phyloP scores from a whole-genome alignment of 2,888 invertebrate species.

The Nemotelus pantherinus region DNA sequence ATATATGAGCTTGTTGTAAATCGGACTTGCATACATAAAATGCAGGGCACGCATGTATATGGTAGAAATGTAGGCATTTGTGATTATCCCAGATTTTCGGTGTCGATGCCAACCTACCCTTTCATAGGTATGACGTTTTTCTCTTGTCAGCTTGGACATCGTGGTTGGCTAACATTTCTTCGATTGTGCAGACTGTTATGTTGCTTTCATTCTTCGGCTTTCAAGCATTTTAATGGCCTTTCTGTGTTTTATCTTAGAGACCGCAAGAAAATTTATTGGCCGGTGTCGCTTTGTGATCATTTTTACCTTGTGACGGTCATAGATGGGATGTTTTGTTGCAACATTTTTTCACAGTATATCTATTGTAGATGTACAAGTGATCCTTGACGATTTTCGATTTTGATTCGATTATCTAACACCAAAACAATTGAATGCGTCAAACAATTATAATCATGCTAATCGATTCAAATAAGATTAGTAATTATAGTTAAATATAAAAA shows the following conservation, averaged over 20 bases:
- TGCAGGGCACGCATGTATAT: conserved; percentile 37
- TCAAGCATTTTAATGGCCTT: conserved; percentile 51
- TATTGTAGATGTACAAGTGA: background rate
- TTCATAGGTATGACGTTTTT: conserved; percentile 27
- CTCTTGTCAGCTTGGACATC: conserved; percentile 10
- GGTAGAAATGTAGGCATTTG: background rate
- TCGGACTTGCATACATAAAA: conserved; percentile 13
- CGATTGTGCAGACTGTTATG: background rate
- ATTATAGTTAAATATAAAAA: no score
- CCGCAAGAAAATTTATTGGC: conserved; percentile 48
- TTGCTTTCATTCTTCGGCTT: conserved; percentile 45
- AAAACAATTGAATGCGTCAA: no score
- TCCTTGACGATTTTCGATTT: no score
- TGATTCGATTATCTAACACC: no score
- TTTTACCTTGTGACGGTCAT: conserved; percentile 31
- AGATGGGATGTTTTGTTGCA: conserved; percentile 30
- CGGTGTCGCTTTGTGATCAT: conserved; percentile 40
- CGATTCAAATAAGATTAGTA: no score
- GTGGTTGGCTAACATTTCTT: conserved; percentile 10
- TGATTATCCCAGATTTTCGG: conserved; percentile 48
- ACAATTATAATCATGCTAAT: no score
- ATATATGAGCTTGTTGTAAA: conserved; percentile 47
- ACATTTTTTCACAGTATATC: conserved; percentile 1
- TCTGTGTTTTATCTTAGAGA: conserved; percentile 51
- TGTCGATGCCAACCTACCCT: conserved; percentile 31